Base-by-base conservation (phyloP, 2,113 vertebrate genomes). In the Aptenodytes forsteri region DNA sequence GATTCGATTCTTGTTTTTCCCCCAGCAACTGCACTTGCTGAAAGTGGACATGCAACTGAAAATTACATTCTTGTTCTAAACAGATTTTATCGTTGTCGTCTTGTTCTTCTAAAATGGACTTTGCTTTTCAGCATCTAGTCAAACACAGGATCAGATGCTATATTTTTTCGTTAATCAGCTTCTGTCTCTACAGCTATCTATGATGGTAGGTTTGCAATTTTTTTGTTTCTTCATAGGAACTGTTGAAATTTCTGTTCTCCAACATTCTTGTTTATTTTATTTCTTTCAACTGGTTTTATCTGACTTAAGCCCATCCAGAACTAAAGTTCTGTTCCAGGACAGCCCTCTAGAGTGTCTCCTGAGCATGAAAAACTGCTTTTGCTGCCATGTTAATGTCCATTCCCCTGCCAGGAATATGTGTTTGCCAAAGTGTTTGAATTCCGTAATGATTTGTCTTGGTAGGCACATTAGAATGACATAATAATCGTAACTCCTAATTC, bases 1-100 rank as follows among this genome's bases (percentile, higher is more conserved):
- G 97, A 98, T 97, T 98, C 87, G 87, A 87, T 98, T 98, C 97
- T 85, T 94, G 86, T 95, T 98, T 97, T 93, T 92, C 94, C 86
- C 29, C 83, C 93, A 97, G 96, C 94, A 96, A 89, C 90, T 78
- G 89, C 91, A 83, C 90, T 98, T 97, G 93, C 96, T 94, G 94
- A 96, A 96, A 96, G 75, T 96, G 98, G 97, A 97, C 97, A 96
- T 55, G 90, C 95, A 97, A 95, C 86, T 59, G 94, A 97, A 97
- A 95, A 96, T 87, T 81, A 90, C 50, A 44, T 93, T 94, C 94
- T 97, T 96, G 95, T 97, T 93, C 89, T 96, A 86, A 97, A 93
- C 90, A 96, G 88, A 97, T 96, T 96, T 90, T 96, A 95, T 91
- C 83, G 38, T 80, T 93, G 91, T 94, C 19, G 1, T 94, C 94